phyloP scores from a whole-genome alignment of 2,797 vertebrate species.

The Steatocranus sp. region DNA sequence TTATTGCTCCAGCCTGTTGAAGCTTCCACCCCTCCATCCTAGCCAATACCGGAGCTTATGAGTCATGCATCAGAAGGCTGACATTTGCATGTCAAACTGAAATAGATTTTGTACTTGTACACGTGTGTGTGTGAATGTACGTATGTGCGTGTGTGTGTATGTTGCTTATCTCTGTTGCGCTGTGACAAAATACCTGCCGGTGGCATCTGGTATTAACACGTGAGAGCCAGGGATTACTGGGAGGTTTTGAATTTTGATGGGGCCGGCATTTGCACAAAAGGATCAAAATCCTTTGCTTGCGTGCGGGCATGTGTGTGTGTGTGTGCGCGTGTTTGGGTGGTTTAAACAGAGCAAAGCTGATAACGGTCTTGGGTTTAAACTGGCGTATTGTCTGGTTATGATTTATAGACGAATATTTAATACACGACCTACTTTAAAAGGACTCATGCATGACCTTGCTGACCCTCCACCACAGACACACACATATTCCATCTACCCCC shows the following conservation, averaged over 20 bases:
- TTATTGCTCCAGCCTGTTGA: background rate
- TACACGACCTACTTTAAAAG: constrained; percentile 51
- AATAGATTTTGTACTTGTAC: constrained; percentile 33
- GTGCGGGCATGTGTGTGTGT: fast-evolving
- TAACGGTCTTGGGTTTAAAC: constrained; percentile 15
- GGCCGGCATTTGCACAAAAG: background rate
- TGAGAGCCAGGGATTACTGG: constrained; percentile 13
- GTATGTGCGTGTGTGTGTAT: background rate
- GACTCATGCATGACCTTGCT: constrained; percentile 16
- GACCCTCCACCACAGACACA: constrained; percentile 24
- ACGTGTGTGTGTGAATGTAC: background rate
- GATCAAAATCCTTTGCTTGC: background rate
- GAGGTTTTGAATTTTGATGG: constrained; percentile 33
- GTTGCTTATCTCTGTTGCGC: background rate
- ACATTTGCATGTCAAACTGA: constrained; percentile 52
- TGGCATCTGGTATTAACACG: background rate
- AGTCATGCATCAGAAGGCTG: constrained; percentile 37
- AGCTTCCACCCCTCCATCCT: background rate
- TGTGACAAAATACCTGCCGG: constrained; percentile 17
- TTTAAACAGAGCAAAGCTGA: constrained; percentile 22
- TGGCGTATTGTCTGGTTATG: constrained; percentile 30
- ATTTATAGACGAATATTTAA: constrained; percentile 61
- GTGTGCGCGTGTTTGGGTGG: background rate
- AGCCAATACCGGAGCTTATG: constrained; percentile 9
- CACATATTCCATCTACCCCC: constrained; percentile 9